Base-by-base conservation (phyloP, 37 sponge, comb jelly and placozoan species). In the Chondrilla cf. caribensis region DNA sequence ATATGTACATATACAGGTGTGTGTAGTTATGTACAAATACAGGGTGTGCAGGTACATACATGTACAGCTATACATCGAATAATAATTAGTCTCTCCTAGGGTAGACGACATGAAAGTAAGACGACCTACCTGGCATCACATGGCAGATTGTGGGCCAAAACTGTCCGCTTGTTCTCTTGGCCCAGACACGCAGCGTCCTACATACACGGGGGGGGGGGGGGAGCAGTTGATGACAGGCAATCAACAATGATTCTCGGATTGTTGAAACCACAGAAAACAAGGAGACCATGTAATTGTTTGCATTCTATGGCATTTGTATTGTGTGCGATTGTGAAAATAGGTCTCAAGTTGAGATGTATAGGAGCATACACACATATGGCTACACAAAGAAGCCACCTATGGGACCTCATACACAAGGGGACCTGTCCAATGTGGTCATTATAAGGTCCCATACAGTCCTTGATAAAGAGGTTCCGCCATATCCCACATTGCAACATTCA, bases 141-240 rank as follows among this genome's bases (percentile, higher is more conserved):
- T 98, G 99, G 68, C 96, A 93, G 31, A 98, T 98, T 54, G 93
- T 91, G 9, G 99, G 99, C 99, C 99, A 98, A 71, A 90, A 98
- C 68, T 95, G 93, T 1, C 90, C 94, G 75, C 79, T 91, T 19
- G 90, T 89, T 60, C 99, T 73, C 85, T 90, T 94, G 32, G 93
- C 87, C 99, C 99, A 98, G 24, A 98, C 99, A 21, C 94, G 71
- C 60, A 98, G 29, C 3, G 89, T 91, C 82, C 96, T 98, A 65
- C 2, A 58, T n/a, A n/a, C n/a, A n/a, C n/a, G n/a, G n/a, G n/a
- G n/a, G n/a, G n/a, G n/a, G n/a, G n/a, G n/a, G n/a, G n/a, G n/a
- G n/a, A n/a, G n/a, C n/a, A n/a, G n/a, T n/a, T n/a, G n/a, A n/a
- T n/a, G n/a, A n/a, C n/a, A n/a, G n/a, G n/a, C n/a, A n/a, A n/a